Evolutionary conservation across 2,113 vertebrate species (phyloP).

Genomic region (Lophochroa leadbeateri): DNA sequence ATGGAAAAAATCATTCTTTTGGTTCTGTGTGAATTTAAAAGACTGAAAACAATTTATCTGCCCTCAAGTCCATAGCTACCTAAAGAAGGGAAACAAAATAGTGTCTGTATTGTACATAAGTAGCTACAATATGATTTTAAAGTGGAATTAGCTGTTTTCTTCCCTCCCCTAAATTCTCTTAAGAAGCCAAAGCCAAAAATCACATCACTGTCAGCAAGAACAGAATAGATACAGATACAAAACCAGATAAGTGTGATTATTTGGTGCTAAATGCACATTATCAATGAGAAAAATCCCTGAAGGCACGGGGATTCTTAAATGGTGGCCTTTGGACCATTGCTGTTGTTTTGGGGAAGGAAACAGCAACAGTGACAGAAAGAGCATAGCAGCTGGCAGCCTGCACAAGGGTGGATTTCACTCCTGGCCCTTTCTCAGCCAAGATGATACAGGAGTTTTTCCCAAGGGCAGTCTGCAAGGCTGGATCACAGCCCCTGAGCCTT

Average conservation of each 20-base stretch:
- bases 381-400: neutral
- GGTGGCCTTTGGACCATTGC: neutral
- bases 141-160: neutral
- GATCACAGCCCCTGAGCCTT: neutral
- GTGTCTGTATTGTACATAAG: neutral
- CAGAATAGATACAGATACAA: neutral
- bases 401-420: neutral
- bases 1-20: neutral
- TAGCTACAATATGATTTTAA: neutral
- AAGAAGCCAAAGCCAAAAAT: conserved; percentile 13
- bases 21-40: conserved; percentile 26
- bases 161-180: neutral
- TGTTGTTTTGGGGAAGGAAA: neutral
- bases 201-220: neutral
- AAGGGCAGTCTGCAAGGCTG: neutral
- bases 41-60: neutral
- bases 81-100: neutral
- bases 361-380: neutral
- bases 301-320: neutral
- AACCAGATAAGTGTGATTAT: neutral
- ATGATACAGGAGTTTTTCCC: neutral
- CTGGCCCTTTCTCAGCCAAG: neutral
- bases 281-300: neutral
- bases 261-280: neutral
- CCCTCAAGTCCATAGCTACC: neutral